phyloP scores from a whole-genome alignment of 2,888 invertebrate genomes.

The Cheilosia soror region DNA sequence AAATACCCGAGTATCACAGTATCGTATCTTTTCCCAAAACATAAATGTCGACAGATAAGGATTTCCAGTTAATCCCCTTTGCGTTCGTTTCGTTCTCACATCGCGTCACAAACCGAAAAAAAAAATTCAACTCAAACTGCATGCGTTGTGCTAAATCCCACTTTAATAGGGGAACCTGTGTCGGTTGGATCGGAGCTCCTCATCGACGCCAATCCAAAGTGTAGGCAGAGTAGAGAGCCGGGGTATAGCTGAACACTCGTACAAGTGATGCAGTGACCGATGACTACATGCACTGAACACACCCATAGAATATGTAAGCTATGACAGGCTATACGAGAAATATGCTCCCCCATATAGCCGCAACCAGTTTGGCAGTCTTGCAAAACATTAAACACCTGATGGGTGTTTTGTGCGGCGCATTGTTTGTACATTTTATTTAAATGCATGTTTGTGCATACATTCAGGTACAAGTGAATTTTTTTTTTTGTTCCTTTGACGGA shows the following conservation, averaged over 20 bases:
- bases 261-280: conserved; percentile 73
- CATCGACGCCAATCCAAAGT: conserved; percentile 63
- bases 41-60: conserved; percentile 75
- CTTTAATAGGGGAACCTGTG: conserved; percentile 16
- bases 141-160: conserved; percentile 51
- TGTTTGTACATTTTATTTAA: conserved; percentile 31
- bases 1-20: conserved; percentile 28
- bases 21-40: conserved; percentile 60
- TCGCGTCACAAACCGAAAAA: conserved; percentile 33
- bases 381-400: conserved; percentile 68
- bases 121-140: conserved; percentile 26
- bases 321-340: conserved; percentile 56
- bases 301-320: conserved; percentile 66
- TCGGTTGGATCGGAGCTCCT: conserved; percentile 7
- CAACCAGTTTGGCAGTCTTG: conserved; percentile 60
- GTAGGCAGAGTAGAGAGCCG: conserved; percentile 26
- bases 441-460: not conserved
- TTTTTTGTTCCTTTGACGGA: conserved; percentile 51
- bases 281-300: conserved; percentile 67
- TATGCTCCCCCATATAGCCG: conserved; percentile 36
- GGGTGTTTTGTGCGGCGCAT: conserved; percentile 25
- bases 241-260: not conserved
- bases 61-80: conserved; percentile 75
- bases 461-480: conserved; percentile 3
- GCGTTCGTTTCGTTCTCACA: conserved; percentile 66